Evolutionary conservation across 2,797 vertebrate species (phyloP), one percentile per base, ranked within the genome.

Genomic region (Echiichthys vipera): DNA sequence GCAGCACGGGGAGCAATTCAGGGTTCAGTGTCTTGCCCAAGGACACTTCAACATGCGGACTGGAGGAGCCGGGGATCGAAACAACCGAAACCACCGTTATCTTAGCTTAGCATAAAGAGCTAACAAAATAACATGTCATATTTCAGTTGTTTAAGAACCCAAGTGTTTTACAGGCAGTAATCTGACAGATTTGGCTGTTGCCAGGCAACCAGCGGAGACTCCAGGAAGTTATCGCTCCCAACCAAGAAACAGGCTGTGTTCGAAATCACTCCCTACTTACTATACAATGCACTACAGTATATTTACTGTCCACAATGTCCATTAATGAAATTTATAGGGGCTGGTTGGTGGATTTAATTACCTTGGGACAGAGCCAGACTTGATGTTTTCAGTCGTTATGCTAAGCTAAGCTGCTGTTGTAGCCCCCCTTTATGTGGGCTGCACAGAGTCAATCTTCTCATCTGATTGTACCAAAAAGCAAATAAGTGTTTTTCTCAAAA

Each of bases 71-170:
- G n/a, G n/a, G n/a, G n/a, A n/a, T n/a, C n/a, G n/a, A n/a, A n/a
- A n/a, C n/a, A n/a, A n/a, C n/a, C n/a, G n/a, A n/a, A n/a, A n/a
- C n/a, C n/a, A n/a, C n/a, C n/a, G n/a, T n/a, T n/a, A 40, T 30
- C 15, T 29, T 29, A 37, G 34, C 22, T 56, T 67, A 15, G 40
- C 42, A 25, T n/a, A 51, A 69, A 43, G 46, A 67, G 12, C 12
- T 56, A 17, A 39, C 3, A 2, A 17, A 49, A 49, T 15, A 22
- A 34, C 20, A 25, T 4, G 0, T 18, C 5, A n/a, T 0, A 17
- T 24, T 7, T 22, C 15, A 30, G 20, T 39, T 22, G 43, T 58
- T 49, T n/a, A n/a, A n/a, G n/a, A n/a, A n/a, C n/a, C n/a, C n/a
- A n/a, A n/a, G n/a, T n/a, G n/a, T n/a, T 53, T 27, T 15, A 64